Base-by-base conservation (phyloP, 2,113 vertebrate genomes). In the Microcebus lehilahytsara region DNA sequence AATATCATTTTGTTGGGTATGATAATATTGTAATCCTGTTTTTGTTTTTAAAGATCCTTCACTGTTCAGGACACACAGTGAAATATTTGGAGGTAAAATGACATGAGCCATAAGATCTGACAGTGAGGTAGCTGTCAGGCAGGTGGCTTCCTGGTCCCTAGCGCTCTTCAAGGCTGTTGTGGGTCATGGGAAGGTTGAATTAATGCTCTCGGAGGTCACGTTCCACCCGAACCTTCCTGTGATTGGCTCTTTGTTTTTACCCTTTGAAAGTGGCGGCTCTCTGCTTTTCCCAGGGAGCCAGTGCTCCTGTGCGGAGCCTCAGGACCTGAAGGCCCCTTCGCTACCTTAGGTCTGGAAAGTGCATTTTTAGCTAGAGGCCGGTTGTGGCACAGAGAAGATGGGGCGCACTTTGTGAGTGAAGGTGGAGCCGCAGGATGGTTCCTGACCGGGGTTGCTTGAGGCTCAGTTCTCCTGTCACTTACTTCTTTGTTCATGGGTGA, bases 401-500 rank as follows among this genome's bases (percentile, higher is more conserved):
- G 74, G n/a, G 16, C 2, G 6, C 1, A 4, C 66, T 53, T 32
- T 19, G n/a, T 34, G 64, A 87, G 14, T 27, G 19, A 62, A 53
- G 22, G 1, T 2, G 0, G 11, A 1, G 56, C 53, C n/a, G 6
- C 2, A 1, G 3, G 32, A 25, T 2, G 0, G 5, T 17, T 67
- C 78, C 53, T 3, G 22, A 53, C 34, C 37, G 27, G 9, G 67
- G 7, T 9, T 20, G 9, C 27, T 46, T 0, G 0, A 53, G 40
- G 22, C 30, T 9, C 46, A 11, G n/a, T 64, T 20, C 1, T 20
- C 30, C 56, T 64, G 62, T 62, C 34, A 10, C 23, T 3, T 1
- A 1, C 19, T 12, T 12, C 14, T 37, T 2, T 1, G 4, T 51
- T 34, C 23, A 3, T 1, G 9, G n/a, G 53, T 1, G 62, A 53